phyloP scores from a whole-genome alignment of 1,140 invertebrate genomes.

The Macrobrachium rosenbergii region DNA sequence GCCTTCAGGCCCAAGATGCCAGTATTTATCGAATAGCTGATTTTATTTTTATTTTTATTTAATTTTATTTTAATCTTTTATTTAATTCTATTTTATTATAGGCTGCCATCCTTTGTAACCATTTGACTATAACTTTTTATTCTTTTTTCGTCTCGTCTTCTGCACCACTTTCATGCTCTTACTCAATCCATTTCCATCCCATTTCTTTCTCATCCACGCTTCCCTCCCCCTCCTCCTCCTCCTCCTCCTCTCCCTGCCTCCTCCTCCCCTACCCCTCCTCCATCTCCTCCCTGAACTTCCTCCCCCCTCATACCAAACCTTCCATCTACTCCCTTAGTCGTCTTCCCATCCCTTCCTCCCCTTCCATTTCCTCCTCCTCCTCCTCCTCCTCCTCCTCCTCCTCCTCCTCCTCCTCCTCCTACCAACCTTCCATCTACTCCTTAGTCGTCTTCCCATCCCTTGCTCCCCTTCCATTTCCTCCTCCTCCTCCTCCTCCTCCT shows the following conservation, averaged over 20 bases:
- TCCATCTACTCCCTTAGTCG: background rate
- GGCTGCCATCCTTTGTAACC: too few species aligned
- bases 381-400: background rate
- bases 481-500: too few species aligned
- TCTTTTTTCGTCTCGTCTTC: background rate
- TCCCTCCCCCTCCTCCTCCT: too few species aligned
- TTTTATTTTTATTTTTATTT: too few species aligned
- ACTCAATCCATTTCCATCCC: background rate
- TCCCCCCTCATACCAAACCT: too few species aligned
- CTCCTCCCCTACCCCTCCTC: background rate
- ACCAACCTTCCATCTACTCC: too few species aligned
- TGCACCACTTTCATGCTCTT: background rate
- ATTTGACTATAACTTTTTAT: background rate
- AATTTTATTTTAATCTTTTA: background rate
- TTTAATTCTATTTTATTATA: background rate
- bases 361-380: background rate
- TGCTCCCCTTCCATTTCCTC: background rate
- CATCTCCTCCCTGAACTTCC: background rate
- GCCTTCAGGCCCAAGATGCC: too few species aligned
- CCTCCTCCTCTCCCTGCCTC: too few species aligned
- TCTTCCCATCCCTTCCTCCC: background rate
- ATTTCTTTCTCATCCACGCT: background rate
- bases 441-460: too few species aligned
- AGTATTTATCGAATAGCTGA: too few species aligned
- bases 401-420: background rate